Conservation (phyloP, 1,140 invertebrate species). For the Sminthurinus signatus region DNA sequence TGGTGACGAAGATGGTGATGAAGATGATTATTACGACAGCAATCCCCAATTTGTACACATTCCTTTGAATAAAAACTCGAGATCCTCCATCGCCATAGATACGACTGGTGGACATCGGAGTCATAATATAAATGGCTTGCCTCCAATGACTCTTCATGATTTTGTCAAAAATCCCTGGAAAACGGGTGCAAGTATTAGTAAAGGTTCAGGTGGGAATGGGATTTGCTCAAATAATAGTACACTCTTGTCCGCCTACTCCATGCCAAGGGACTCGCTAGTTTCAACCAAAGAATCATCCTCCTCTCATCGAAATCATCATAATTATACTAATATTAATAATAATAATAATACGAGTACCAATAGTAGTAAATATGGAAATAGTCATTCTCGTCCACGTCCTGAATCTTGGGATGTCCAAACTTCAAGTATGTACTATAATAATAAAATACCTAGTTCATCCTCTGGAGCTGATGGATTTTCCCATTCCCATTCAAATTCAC, state of each 20-base stretch:
- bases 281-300: background rate
- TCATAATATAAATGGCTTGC: background rate
- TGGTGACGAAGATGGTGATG: conserved; percentile 15
- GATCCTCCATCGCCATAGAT: background rate
- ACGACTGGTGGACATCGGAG: background rate
- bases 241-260: background rate
- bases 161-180: conserved; percentile 31
- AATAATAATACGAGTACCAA: background rate
- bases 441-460: background rate
- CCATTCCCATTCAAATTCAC: conserved; percentile 8
- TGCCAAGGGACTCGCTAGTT: background rate
- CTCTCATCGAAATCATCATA: background rate
- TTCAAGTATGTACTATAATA: background rate
- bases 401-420: background rate
- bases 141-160: conserved; percentile 25
- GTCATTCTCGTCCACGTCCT: background rate
- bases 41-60: background rate
- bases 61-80: background rate
- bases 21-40: background rate
- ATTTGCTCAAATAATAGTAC: background rate
- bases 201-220: background rate
- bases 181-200: background rate
- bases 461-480: background rate
- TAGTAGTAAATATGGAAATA: background rate
- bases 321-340: background rate